These are phyloP conservation scores for Tapirus indicus DNA, from an alignment of 2,797 vertebrate genomes.

Conservation along the genomic window DNA sequence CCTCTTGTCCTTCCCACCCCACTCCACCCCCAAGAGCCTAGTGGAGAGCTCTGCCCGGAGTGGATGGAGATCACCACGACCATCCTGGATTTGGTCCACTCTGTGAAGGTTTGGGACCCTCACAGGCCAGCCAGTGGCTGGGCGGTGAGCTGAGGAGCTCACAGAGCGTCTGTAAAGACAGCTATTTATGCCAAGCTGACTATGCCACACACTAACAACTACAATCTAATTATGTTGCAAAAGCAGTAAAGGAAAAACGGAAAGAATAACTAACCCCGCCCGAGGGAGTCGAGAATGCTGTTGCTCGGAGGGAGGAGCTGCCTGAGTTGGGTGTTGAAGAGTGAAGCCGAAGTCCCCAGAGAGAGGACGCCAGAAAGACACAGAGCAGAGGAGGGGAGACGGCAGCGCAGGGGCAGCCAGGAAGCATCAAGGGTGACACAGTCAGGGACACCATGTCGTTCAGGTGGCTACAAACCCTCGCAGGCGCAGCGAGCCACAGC, in stretches of 20 bases:
- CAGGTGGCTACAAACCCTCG: fast-evolving
- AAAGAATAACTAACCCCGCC: background rate
- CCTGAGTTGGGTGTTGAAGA: background rate
- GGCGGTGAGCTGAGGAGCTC: background rate
- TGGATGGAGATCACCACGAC: fast-evolving
- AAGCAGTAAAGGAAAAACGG: background rate
- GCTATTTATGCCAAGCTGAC: conserved; percentile 5
- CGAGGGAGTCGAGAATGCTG: background rate
- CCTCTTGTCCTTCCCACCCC: background rate
- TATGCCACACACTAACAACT: background rate
- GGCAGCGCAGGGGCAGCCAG: background rate
- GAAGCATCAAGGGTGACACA: fast-evolving
- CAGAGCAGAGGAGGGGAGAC: background rate
- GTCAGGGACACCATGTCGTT: too few species aligned
- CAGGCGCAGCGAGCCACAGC: fast-evolving
- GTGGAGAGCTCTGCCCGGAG: background rate
- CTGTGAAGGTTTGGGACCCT: background rate
- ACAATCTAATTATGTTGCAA: conserved; percentile 45
- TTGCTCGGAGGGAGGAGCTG: too few species aligned
- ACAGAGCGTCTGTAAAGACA: background rate
- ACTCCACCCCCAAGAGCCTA: background rate
- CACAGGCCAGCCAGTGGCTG: background rate
- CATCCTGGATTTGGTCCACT: too few species aligned
- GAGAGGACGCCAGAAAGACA: fast-evolving
- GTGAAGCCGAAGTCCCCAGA: background rate